phyloP scores from a whole-genome alignment of 2,797 vertebrate genomes.

The Hypotaenidia okinawae region DNA sequence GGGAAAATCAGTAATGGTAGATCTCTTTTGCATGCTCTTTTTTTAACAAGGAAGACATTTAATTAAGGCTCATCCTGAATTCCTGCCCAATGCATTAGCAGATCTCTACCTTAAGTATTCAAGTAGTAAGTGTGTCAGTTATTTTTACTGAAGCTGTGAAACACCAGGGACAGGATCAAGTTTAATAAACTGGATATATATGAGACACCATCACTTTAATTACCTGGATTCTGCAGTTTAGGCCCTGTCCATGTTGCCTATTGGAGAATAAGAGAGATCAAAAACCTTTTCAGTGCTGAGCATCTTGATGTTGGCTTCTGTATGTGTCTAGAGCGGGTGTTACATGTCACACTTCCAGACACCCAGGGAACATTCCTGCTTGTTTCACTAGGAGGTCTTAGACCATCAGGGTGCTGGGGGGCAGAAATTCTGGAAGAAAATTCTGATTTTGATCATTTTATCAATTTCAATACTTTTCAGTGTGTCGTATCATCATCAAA shows the following conservation, averaged over 20 bases:
- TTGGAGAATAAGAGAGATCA: neutral
- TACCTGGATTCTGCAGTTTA: neutral
- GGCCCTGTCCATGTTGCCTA: neutral
- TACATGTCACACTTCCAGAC: neutral
- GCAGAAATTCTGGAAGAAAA: neutral
- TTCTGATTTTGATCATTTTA: neutral
- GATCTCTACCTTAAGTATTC: neutral
- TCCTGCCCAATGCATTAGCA: neutral
- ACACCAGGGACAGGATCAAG: neutral
- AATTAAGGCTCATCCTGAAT: neutral
- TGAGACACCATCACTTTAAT: neutral
- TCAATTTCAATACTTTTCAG: neutral
- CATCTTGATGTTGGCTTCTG: neutral
- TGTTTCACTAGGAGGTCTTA: neutral
- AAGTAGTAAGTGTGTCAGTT: neutral
- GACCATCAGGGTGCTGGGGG: neutral
- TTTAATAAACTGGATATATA: neutral
- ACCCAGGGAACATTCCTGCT: neutral
- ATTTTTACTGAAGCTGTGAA: neutral
- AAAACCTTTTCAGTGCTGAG: neutral
- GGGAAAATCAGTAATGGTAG: neutral
- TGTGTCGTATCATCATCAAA: neutral
- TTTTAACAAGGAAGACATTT: neutral
- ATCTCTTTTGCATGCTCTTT: neutral
- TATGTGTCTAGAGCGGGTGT: neutral